A percentile compares a stretch with the other conserved stretches of the same genome.
These are phyloP conservation scores for Adela reaumurella DNA, from an alignment of 2,888 invertebrate genomes.

Conservation along the genomic window DNA sequence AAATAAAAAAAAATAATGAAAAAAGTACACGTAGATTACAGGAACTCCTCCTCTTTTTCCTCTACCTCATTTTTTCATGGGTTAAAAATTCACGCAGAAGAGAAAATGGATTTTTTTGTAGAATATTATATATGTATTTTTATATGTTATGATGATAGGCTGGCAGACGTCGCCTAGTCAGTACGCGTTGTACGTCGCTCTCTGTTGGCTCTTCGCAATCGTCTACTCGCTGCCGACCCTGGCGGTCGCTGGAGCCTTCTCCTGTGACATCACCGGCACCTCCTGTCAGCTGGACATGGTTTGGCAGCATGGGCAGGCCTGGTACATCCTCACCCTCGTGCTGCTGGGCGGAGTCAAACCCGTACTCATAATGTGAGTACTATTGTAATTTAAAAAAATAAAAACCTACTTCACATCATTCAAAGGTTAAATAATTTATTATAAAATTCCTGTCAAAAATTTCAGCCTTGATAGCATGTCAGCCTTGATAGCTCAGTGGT, in stretches of 20 bases:
- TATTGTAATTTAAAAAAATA: neutral
- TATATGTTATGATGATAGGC: slow-evolving; percentile 25
- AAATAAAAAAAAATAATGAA: too few species aligned
- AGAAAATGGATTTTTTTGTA: too few species aligned
- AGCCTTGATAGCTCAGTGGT: too few species aligned
- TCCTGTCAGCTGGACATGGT: slow-evolving; percentile 37
- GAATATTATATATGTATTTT: too few species aligned
- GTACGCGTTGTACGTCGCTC: slow-evolving; percentile 25
- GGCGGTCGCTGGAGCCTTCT: slow-evolving; percentile 33
- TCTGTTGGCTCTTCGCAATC: slow-evolving; percentile 29
- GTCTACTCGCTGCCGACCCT: slow-evolving; percentile 34
- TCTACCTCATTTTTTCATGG: too few species aligned
- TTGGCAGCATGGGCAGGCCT: slow-evolving; percentile 19
- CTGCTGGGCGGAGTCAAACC: slow-evolving; percentile 37
- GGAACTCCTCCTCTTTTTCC: too few species aligned
- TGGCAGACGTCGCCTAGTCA: slow-evolving; percentile 29
- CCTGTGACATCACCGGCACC: slow-evolving; percentile 35
- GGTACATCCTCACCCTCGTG: slow-evolving; percentile 27
- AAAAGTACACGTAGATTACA: too few species aligned
- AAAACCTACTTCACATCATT: too few species aligned
- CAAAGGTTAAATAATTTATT: too few species aligned
- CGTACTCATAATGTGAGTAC: neutral
- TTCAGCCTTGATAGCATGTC: too few species aligned
- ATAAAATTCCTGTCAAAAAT: too few species aligned
- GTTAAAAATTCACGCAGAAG: too few species aligned